Base-by-base conservation (phyloP, 2,113 vertebrate species). In the Lontra canadensis region DNA sequence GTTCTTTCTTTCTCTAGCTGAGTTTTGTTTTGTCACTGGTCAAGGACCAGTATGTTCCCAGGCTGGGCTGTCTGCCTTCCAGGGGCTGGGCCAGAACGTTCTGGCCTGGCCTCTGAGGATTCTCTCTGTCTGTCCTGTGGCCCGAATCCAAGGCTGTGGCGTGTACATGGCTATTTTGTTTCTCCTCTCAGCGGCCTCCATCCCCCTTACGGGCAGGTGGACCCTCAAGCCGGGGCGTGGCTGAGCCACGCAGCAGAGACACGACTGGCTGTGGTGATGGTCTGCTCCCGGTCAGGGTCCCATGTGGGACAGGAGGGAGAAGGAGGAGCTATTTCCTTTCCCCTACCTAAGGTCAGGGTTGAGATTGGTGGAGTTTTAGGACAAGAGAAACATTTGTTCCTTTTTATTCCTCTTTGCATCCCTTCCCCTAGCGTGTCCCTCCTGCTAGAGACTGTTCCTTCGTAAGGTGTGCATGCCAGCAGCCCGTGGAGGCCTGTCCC, bases 101-200 rank as follows among this genome's bases (percentile, higher is more conserved):
- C 52, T n/a, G 36, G 67, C 61, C 95, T 0, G 0, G 21, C 80
- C 95, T 85, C 17, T 49, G 59, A 86, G 39, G 61, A 90, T 52
- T 31, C 69, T 93, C 18, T 29, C 78, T 26, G 6, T 78, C 39
- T 55, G 52, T 69, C 73, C 83, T 6, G 1, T 11, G 80, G 67
- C 67, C 82, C 39, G 79, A 83, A 25, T 47, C 67, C 80, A 89
- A 76, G 57, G 78, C 92, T 69, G 26, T 88, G 65, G 36, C 3
- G 0, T 83, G 15, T 57, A 6, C 34, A n/a, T 55, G 44, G 81
- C 52, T 4, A 0, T 76, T 29, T 31, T 26, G 0, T 18, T 23
- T 57, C 67, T 39, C 25, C 61, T 78, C 1, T 0, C 13, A 1
- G 1, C 0, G 0, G 7, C 9, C 7, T 39, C 14, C 0, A 3